Percentiles rank a stretch among this genome's conserved stretches.
Conservation (phyloP, 2,113 vertebrate genomes). For the Chauna torquata region DNA sequence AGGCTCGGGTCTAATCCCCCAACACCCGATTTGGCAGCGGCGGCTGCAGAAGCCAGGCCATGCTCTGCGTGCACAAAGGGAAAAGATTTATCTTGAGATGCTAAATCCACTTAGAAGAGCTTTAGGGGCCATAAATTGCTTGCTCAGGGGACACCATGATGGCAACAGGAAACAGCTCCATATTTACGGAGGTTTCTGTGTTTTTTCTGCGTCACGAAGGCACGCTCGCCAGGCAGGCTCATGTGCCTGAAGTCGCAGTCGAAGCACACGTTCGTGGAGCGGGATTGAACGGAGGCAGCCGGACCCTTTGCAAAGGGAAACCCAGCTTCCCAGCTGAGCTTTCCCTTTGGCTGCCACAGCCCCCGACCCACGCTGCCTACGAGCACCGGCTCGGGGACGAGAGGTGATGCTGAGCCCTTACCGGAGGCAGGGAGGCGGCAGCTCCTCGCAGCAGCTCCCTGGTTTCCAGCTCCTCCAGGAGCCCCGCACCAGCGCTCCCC, state of each 20-base stretch:
- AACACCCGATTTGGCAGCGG: background rate
- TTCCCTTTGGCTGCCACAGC: background rate
- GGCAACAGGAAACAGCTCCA: slow-evolving; percentile 16
- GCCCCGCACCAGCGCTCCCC: no score
- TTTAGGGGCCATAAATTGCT: slow-evolving; percentile 55
- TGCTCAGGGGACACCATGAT: background rate
- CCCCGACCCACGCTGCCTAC: fast-evolving
- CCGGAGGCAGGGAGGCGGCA: fast-evolving
- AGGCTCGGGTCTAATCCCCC: background rate
- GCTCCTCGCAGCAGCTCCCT: no score
- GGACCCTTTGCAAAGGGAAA: background rate
- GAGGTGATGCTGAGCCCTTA: fast-evolving
- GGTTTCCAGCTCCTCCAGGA: no score
- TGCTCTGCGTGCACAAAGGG: background rate
- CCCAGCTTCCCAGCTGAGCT: fast-evolving
- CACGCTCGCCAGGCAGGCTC: fast-evolving
- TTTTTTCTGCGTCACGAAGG: background rate
- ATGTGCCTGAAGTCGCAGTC: fast-evolving
- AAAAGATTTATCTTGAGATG: slow-evolving; percentile 47
- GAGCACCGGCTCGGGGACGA: fast-evolving
- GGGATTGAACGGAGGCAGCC: background rate
- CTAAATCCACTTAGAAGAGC: slow-evolving; percentile 60
- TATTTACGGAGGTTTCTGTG: background rate
- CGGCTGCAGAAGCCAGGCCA: fast-evolving
- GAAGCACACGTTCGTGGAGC: fast-evolving